A percentile compares a stretch with the other conserved stretches of the same genome.
phyloP scores from a whole-genome alignment of 1,140 invertebrate genomes.

The Monochamus saltuarius region DNA sequence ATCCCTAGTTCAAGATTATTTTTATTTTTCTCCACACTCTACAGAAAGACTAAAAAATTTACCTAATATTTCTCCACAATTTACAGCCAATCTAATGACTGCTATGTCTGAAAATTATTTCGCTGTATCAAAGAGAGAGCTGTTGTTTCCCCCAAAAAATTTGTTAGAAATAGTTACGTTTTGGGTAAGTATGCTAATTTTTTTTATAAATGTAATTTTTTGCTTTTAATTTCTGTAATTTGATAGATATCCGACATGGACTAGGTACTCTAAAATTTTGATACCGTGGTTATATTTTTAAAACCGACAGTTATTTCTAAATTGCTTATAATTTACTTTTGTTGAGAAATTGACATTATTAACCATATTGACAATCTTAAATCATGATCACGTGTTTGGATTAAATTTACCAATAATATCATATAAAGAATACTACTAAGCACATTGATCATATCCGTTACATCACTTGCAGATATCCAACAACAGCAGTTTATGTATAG shows the following conservation, averaged over 20 bases:
- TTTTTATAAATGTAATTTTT: too few relatives aligned
- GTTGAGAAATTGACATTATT: conserved; percentile 49
- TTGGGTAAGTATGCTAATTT: conserved; percentile 56
- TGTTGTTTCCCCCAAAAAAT: conserved; percentile 58
- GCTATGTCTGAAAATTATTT: conserved; percentile 76
- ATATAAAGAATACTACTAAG: too few relatives aligned
- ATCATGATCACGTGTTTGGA: too few relatives aligned
- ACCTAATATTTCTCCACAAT: conserved; percentile 70
- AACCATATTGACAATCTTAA: too few relatives aligned
- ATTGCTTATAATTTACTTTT: too few relatives aligned
- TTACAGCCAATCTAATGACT: conserved; percentile 78
- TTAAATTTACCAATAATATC: too few relatives aligned
- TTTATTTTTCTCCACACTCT: conserved; percentile 67
- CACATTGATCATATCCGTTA: conserved; percentile 50
- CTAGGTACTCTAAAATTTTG: too few relatives aligned
- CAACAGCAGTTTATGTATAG: conserved; percentile 68
- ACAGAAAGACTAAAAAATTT: conserved; percentile 66
- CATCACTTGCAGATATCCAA: conserved; percentile 56
- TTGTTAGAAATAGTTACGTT: conserved; percentile 65
- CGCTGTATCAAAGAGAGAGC: conserved; percentile 50
- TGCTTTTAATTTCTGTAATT: conserved; percentile 49
- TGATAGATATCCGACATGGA: too few relatives aligned
- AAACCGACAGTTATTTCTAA: too few relatives aligned
- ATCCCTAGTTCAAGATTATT: conserved; percentile 77
- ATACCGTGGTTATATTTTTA: too few relatives aligned